Conservation (phyloP, 1,140 invertebrate species). For the Drosophila asahinai region DNA sequence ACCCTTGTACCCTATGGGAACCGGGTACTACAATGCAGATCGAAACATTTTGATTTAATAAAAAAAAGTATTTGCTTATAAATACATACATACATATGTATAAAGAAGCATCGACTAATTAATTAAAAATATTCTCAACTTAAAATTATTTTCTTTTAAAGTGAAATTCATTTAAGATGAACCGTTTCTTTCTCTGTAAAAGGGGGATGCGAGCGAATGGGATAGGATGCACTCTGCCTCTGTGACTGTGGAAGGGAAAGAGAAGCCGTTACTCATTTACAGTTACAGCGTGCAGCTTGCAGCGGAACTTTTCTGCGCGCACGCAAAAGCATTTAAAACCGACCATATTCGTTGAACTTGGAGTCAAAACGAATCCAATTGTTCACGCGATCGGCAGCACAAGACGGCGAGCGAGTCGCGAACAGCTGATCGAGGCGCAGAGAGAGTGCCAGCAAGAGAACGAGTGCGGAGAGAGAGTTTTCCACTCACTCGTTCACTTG, state of each 20-base stretch:
- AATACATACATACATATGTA: too few relatives aligned
- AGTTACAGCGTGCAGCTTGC: conserved; percentile 20
- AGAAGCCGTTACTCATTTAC: conserved; percentile 19
- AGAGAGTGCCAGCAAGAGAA: background rate
- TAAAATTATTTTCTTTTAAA: background rate
- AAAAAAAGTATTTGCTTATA: background rate
- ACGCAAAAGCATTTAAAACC: conserved; percentile 68
- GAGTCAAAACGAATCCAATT: conserved; percentile 73
- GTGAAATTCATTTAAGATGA: background rate
- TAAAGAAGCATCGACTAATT: too few relatives aligned
- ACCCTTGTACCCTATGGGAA: too few relatives aligned
- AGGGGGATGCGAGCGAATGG: background rate
- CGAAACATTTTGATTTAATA: background rate
- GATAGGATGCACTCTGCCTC: background rate
- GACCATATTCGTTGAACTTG: conserved; percentile 70
- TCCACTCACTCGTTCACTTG: background rate
- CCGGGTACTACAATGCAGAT: too few relatives aligned
- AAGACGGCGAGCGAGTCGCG: conserved; percentile 29
- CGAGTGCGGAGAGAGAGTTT: conserved; percentile 11
- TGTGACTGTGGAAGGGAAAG: background rate
- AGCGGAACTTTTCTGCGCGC: conserved; percentile 24
- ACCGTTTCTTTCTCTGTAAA: background rate
- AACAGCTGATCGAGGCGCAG: conserved; percentile 44
- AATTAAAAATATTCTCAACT: too few relatives aligned
- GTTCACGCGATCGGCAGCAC: conserved; percentile 64